Evolutionary conservation across 2,113 vertebrate genomes (phyloP).

Genomic region (Hippocampus comes): DNA sequence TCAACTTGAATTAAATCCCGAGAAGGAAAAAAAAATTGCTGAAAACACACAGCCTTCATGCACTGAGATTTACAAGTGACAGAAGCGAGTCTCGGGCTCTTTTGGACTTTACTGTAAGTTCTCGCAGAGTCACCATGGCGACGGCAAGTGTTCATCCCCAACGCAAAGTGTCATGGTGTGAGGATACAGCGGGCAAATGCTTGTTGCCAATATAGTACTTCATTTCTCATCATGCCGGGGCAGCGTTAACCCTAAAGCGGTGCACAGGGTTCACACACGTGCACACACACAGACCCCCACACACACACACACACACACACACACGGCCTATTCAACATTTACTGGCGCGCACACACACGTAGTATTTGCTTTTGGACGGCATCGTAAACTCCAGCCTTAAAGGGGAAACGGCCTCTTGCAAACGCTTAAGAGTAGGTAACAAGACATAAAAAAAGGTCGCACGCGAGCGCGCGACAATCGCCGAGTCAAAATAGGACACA

Average conservation of each 20-base stretch:
- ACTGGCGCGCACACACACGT: slow-evolving; percentile 8
- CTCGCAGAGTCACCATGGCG: slow-evolving; percentile 50
- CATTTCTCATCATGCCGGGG: slow-evolving; percentile 42
- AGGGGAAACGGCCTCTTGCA: slow-evolving; percentile 23
- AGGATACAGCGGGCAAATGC: slow-evolving; percentile 21
- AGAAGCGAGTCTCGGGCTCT: neutral
- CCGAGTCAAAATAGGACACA: neutral
- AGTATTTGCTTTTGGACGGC: slow-evolving; percentile 25
- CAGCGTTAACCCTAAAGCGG: slow-evolving; percentile 39
- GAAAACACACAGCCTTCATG: neutral
- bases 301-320: neutral
- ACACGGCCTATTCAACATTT: slow-evolving; percentile 37
- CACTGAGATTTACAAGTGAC: too few relatives aligned
- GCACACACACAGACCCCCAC: neutral
- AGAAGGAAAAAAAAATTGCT: neutral
- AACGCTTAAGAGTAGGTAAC: slow-evolving; percentile 32
- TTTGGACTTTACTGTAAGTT: slow-evolving; percentile 1
- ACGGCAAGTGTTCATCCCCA: slow-evolving; percentile 45
- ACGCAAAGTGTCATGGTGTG: slow-evolving; percentile 31
- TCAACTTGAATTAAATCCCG: neutral
- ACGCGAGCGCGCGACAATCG: too few relatives aligned
- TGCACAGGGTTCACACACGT: slow-evolving; percentile 34
- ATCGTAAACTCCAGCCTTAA: slow-evolving; percentile 33
- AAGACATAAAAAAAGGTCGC: neutral
- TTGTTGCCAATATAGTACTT: slow-evolving; percentile 55